These are phyloP conservation scores for Propsilocerus akamusi DNA, from an alignment of 1,140 invertebrate species.

Conservation along the genomic window DNA sequence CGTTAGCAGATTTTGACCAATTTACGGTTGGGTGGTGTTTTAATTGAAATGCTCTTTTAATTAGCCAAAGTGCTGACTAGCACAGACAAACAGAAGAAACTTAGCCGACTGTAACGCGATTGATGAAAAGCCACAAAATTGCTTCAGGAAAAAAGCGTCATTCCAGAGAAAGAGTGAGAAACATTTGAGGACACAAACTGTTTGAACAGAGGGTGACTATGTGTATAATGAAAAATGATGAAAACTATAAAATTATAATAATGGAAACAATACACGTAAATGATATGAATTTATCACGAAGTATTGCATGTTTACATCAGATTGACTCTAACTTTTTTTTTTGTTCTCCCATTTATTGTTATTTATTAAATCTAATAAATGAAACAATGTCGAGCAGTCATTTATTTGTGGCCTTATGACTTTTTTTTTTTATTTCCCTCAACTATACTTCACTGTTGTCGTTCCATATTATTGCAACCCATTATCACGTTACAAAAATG, in stretches of 20 bases:
- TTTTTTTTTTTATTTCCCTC: not conserved
- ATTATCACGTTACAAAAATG: slow-evolving; percentile 4
- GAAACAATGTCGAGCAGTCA: slow-evolving; percentile 2
- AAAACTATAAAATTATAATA: slow-evolving; percentile 4
- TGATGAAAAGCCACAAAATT: slow-evolving; percentile 1
- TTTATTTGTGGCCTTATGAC: too few relatives aligned
- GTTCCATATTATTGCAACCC: not conserved
- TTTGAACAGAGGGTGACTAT: not conserved
- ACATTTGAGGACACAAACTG: not conserved
- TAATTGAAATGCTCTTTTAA: too few relatives aligned
- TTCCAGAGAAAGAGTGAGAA: not conserved
- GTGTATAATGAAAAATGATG: slow-evolving; percentile 2
- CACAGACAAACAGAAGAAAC: too few relatives aligned
- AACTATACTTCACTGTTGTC: not conserved
- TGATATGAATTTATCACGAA: slow-evolving; percentile 3
- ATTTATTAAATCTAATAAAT: slow-evolving; percentile 4
- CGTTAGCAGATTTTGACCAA: too few relatives aligned
- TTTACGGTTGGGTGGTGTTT: too few relatives aligned
- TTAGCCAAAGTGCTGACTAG: too few relatives aligned
- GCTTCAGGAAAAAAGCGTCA: not conserved
- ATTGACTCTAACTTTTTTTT: slow-evolving; percentile 4
- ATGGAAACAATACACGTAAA: slow-evolving; percentile 2
- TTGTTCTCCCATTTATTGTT: not conserved
- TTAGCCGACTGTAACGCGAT: slow-evolving; percentile 1
- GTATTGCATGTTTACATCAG: slow-evolving; percentile 2